These are phyloP conservation scores for Oxystoma pomonae DNA, from an alignment of 2,888 invertebrate species.

Conservation along the genomic window DNA sequence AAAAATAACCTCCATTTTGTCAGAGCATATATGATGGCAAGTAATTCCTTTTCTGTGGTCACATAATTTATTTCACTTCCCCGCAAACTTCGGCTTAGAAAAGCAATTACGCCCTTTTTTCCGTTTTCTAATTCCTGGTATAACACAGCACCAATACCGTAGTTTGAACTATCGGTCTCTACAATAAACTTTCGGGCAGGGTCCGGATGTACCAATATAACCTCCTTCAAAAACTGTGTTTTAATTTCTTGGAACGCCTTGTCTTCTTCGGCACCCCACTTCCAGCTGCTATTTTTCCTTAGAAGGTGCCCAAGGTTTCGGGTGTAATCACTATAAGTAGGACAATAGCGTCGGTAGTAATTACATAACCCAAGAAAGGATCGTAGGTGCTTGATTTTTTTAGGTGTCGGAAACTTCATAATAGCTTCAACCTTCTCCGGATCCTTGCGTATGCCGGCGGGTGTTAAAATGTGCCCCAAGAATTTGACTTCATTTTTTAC, in stretches of 20 bases:
- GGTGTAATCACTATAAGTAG: slow-evolving; percentile 17
- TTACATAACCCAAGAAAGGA: slow-evolving; percentile 23
- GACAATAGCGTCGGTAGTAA: slow-evolving; percentile 21
- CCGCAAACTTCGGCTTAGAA: slow-evolving; percentile 11
- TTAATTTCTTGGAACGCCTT: slow-evolving; percentile 19
- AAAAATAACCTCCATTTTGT: neutral
- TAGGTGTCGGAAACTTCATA: slow-evolving; percentile 16
- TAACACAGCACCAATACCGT: slow-evolving; percentile 12
- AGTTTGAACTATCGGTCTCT: too few relatives aligned
- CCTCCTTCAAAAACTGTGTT: slow-evolving; percentile 11
- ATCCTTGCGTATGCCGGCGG: too few relatives aligned
- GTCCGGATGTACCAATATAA: neutral
- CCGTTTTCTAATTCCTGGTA: neutral
- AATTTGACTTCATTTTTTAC: slow-evolving; percentile 22
- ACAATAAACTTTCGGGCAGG: too few relatives aligned
- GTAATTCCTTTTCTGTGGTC: slow-evolving; percentile 5
- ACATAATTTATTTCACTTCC: neutral
- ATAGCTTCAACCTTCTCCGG: slow-evolving; percentile 23
- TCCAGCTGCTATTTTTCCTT: slow-evolving; percentile 22
- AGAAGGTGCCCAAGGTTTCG: slow-evolving; percentile 18
- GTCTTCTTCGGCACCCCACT: slow-evolving; percentile 17
- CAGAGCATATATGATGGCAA: neutral
- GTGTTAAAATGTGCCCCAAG: too few relatives aligned
- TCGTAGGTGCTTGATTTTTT: slow-evolving; percentile 17
- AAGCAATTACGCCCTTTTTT: slow-evolving; percentile 13